These are phyloP conservation scores for Cebidichthys violaceus DNA, from an alignment of 2,113 vertebrate species.

Conservation along the genomic window DNA sequence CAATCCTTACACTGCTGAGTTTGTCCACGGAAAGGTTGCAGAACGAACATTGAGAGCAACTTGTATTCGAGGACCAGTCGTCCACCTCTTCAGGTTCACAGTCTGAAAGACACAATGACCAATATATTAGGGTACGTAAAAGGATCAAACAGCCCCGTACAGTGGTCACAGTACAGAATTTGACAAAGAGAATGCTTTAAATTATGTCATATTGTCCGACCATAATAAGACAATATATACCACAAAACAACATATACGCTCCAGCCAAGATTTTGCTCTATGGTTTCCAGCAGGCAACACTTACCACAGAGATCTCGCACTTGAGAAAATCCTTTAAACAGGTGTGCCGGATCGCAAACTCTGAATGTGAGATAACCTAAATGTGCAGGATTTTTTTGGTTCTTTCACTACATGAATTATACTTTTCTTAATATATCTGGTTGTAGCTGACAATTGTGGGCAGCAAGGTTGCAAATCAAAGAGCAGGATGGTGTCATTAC, in stretches of 20 bases:
- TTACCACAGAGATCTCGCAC: not conserved
- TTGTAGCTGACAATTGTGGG: not conserved
- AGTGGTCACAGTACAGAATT: not conserved
- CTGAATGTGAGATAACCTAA: not conserved
- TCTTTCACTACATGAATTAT: not conserved
- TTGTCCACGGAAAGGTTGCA: slow-evolving; percentile 96
- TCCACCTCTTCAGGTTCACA: slow-evolving; percentile 97
- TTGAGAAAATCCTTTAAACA: not conserved
- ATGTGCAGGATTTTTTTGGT: not conserved
- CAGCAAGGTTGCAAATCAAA: not conserved
- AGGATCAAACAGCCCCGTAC: not conserved
- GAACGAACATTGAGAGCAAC: slow-evolving; percentile 89
- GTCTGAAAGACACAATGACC: slow-evolving; percentile 84
- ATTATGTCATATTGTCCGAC: not conserved
- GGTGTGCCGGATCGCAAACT: not conserved
- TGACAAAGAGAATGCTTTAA: not conserved
- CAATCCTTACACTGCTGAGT: slow-evolving; percentile 90
- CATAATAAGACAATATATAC: not conserved
- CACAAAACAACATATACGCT: not conserved
- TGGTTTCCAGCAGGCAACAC: not conserved
- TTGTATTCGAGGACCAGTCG: slow-evolving; percentile 97
- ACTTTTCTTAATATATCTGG: not conserved
- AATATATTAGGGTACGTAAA: not conserved
- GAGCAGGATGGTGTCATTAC: not conserved
- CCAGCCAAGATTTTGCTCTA: not conserved